These are phyloP conservation scores for Halictus quadricinctus DNA, from an alignment of 2,888 invertebrate species.

Conservation along the genomic window DNA sequence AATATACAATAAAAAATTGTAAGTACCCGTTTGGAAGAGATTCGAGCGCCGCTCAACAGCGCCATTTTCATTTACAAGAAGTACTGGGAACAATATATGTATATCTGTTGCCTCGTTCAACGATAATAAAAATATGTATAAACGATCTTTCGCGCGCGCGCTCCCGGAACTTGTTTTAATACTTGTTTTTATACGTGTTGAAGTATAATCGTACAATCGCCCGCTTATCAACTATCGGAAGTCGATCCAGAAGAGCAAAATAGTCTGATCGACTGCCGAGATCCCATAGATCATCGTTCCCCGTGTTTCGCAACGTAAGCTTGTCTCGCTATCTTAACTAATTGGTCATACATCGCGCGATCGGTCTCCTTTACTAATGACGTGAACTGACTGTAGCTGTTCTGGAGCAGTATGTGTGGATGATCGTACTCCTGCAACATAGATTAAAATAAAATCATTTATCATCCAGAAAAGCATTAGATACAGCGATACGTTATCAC, in stretches of 20 bases:
- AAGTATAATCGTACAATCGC: conserved; percentile 2
- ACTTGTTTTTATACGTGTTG: conserved; percentile 30
- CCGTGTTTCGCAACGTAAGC: conserved; percentile 76
- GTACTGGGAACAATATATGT: conserved; percentile 4
- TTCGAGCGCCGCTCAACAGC: background rate
- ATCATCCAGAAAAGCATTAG: background rate
- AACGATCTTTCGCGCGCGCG: conserved; percentile 15
- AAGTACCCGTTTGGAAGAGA: conserved; percentile 41
- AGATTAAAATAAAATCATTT: conserved; percentile 10
- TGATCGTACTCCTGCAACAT: conserved; percentile 85
- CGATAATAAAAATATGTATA: conserved; percentile 30
- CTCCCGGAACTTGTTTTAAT: conserved; percentile 22
- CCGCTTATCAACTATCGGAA: background rate
- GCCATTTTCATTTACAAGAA: background rate
- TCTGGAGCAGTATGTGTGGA: conserved; percentile 85
- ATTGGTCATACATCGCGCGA: conserved; percentile 83
- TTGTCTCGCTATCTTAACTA: conserved; percentile 83
- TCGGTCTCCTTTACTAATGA: conserved; percentile 86
- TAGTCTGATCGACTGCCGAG: background rate
- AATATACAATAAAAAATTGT: conserved; percentile 57
- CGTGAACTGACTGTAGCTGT: conserved; percentile 84
- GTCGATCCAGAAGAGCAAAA: background rate
- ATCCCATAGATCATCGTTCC: conserved; percentile 47
- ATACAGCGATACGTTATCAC: background rate
- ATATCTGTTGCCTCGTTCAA: background rate